Percentiles rank a stretch among this genome's conserved stretches.
Conservation (phyloP, 2,113 vertebrate genomes). For the Gorsachius goisagi region DNA sequence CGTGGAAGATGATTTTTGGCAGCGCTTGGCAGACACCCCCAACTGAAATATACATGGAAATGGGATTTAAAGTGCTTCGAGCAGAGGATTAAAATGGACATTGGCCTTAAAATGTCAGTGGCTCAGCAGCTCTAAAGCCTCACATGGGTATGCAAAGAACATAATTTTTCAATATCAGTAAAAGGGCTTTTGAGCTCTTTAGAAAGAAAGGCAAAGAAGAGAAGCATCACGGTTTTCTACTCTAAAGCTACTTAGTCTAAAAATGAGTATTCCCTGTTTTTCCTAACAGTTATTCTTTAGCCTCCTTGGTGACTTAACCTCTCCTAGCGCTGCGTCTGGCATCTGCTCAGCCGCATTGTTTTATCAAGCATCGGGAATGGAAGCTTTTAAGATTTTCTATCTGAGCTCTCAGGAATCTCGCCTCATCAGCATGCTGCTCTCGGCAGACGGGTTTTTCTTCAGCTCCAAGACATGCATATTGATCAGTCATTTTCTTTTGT, state of each 20-base stretch:
- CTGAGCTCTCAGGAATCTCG: not conserved
- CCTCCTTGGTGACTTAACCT: not conserved
- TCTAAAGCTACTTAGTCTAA: not conserved
- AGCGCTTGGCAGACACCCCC: not conserved
- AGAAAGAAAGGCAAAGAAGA: not conserved
- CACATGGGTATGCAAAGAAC: not conserved
- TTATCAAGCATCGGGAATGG: not conserved
- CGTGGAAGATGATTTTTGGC: not conserved
- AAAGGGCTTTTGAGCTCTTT: not conserved
- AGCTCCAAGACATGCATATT: conserved; percentile 53
- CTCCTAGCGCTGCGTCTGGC: not conserved
- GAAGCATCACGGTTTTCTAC: not conserved
- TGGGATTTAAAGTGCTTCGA: not conserved
- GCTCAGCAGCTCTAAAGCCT: not conserved
- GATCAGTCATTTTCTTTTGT: conserved; percentile 48
- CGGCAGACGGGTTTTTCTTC: not conserved
- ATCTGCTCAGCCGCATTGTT: not conserved
- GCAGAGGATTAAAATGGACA: not conserved
- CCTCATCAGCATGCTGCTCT: conserved; percentile 54
- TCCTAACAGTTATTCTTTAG: not conserved
- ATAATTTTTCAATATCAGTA: not conserved
- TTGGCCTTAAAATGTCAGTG: not conserved
- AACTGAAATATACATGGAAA: not conserved
- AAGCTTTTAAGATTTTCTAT: conserved; percentile 15
- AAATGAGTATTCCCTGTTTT: not conserved